A percentile compares a stretch with the other conserved stretches of the same genome.
Conservation (phyloP, 2,797 vertebrate species). For the Nothura maculosa region DNA sequence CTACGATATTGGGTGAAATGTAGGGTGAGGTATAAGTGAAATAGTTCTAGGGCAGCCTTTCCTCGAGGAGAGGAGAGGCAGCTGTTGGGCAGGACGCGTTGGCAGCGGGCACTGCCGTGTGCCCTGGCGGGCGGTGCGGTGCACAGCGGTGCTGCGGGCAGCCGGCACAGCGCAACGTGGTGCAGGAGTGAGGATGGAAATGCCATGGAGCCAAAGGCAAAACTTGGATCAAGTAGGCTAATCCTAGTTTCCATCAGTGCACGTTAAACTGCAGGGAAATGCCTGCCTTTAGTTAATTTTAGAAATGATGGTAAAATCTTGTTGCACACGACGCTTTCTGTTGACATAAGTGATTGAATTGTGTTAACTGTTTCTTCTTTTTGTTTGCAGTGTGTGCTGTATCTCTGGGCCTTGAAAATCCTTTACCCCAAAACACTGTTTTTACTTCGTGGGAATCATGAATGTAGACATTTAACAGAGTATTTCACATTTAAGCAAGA, state of each 20-base stretch:
- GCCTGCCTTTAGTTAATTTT: background rate
- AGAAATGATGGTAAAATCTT: background rate
- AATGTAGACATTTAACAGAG: conserved; percentile 99
- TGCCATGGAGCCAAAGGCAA: background rate
- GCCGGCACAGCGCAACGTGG: background rate
- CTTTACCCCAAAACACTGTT: conserved; percentile 99
- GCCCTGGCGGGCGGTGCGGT: background rate
- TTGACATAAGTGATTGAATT: background rate
- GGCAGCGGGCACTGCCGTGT: background rate
- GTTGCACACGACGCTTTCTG: background rate
- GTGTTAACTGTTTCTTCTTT: background rate
- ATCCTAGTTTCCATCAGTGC: background rate
- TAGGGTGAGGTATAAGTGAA: conserved; percentile 25
- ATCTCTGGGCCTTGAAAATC: conserved; percentile 95
- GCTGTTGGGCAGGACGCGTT: background rate
- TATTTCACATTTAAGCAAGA: conserved; percentile 99
- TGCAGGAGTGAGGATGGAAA: fast-evolving
- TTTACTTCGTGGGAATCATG: conserved; percentile 99
- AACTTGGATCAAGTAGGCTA: background rate
- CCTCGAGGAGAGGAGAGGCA: background rate
- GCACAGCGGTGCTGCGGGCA: background rate
- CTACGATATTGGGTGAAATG: conserved; percentile 35
- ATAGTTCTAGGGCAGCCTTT: conserved; percentile 18
- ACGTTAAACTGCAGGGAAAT: background rate
- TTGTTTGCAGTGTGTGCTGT: conserved; percentile 89